phyloP scores from a whole-genome alignment of 2,113 vertebrate species.

The Cololabis saira region DNA sequence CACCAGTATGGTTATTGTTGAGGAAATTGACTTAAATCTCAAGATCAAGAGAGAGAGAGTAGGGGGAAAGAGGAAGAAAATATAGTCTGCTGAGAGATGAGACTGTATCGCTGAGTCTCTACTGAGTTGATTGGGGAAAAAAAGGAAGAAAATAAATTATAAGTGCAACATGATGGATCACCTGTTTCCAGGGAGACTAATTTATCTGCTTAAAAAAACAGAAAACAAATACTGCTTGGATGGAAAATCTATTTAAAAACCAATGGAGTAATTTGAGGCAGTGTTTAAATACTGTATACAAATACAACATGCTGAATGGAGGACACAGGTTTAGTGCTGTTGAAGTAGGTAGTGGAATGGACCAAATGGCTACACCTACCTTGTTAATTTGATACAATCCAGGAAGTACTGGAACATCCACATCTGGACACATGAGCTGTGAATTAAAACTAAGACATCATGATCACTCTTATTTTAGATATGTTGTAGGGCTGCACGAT shows the following conservation, averaged over 20 bases:
- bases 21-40: conserved; percentile 5
- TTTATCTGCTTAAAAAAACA: conserved; percentile 1
- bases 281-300: not conserved
- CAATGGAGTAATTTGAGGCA: conserved; percentile 11
- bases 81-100: conserved; percentile 15
- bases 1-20: not conserved
- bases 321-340: too few species aligned
- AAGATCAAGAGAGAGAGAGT: not conserved
- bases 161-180: conserved; percentile 20
- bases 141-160: not conserved
- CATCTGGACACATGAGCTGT: too few species aligned
- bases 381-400: too few species aligned
- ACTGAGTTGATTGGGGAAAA: too few species aligned
- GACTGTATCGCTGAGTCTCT: not conserved
- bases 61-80: not conserved
- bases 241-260: conserved; percentile 34
- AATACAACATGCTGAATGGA: conserved; percentile 6
- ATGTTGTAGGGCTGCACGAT: too few species aligned
- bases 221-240: not conserved
- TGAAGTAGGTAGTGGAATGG: too few species aligned
- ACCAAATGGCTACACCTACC: too few species aligned
- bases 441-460: too few species aligned
- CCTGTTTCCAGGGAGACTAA: not conserved
- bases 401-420: too few species aligned
- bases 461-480: too few species aligned